Base-by-base conservation (phyloP, 2,113 vertebrate genomes). In the Amblyopsis rosae region DNA sequence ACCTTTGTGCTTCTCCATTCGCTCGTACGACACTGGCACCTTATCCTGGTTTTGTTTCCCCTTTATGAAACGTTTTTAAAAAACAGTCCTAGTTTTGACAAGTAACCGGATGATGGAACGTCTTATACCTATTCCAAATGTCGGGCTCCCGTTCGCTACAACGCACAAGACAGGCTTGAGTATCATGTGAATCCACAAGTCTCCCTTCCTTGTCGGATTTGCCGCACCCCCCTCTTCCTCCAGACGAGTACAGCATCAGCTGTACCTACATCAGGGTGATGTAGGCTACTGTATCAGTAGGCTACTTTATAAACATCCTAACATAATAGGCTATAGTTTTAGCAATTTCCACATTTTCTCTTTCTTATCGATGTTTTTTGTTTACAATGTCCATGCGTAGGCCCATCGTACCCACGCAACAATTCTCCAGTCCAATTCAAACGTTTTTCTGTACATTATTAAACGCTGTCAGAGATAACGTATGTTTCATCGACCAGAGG, bases 1-100 rank as follows among this genome's bases (percentile, higher is more conserved):
- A 93, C 92, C 92, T 91, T 92, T 91, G 88, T 91, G 91, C 88
- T 91, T 90, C 76, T 93, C 92, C 92, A 93, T 93, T 84, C 76
- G 51, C 69, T 78, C 56, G 55, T 69, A 26, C 58, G 67, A 64
- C 47, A 62, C 1, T 46, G n/a, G 5, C 64, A 58, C 62, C 62
- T 17, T 80, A 73, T 66, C 86, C 62, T 69, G 66, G 1, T 19
- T 59, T 61, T 49, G 67, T 16, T 65, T 48, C 13, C 77, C 65
- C 67, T 58, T 71, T 80, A 12, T 19, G 81, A 79, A 82, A 75
- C 56, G 3, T 8, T 26, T 26, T 26, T 6, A 33, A 58, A 59
- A 64, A 80, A 75, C 70, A 59, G 67, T 86, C 77, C 78, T 57
- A 62, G 72, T n/a, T 5, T 65, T 2, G 50, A 49, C 48, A 67